phyloP scores from a whole-genome alignment of 2,888 invertebrate genomes.

The Eristalinus sepulchralis region DNA sequence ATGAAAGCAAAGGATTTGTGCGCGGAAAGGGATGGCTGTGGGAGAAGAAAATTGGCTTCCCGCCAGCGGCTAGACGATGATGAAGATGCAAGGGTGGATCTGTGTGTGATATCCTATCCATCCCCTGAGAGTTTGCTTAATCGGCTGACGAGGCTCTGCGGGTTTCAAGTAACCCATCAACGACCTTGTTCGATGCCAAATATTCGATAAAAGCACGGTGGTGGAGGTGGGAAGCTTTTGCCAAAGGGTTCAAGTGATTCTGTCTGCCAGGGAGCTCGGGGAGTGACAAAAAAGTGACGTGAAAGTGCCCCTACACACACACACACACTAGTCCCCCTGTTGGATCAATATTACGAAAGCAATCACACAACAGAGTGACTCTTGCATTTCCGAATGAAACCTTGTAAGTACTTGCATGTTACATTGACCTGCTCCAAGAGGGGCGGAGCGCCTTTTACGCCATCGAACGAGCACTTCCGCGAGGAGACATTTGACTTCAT shows the following conservation, averaged over 20 bases:
- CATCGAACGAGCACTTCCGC: conserved; percentile 15
- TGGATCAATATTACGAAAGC: conserved; percentile 57
- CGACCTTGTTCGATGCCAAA: conserved; percentile 48
- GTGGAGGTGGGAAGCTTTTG: not conserved
- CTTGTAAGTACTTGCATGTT: conserved; percentile 66
- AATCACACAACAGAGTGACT: conserved; percentile 17
- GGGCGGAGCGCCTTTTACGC: conserved; percentile 16
- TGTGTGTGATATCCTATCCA: conserved; percentile 49
- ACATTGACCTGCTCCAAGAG: conserved; percentile 62
- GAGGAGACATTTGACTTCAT: conserved; percentile 20
- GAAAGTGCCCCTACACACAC: conserved; percentile 18
- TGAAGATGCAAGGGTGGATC: not conserved
- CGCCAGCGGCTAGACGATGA: conserved; percentile 14
- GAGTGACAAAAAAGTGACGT: not conserved
- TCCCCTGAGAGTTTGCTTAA: conserved; percentile 47
- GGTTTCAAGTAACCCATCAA: conserved; percentile 51
- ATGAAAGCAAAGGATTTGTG: not conserved
- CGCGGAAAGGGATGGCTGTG: not conserved
- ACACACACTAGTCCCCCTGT: not conserved
- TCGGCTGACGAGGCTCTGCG: conserved; percentile 37
- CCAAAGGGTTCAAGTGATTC: conserved; percentile 20
- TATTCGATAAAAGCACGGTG: not conserved
- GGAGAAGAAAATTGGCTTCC: conserved; percentile 27
- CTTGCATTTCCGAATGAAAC: conserved; percentile 48
- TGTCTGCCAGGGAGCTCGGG: not conserved